Base-by-base conservation (phyloP, 1,140 invertebrate genomes). In the Temnothorax longispinosus region DNA sequence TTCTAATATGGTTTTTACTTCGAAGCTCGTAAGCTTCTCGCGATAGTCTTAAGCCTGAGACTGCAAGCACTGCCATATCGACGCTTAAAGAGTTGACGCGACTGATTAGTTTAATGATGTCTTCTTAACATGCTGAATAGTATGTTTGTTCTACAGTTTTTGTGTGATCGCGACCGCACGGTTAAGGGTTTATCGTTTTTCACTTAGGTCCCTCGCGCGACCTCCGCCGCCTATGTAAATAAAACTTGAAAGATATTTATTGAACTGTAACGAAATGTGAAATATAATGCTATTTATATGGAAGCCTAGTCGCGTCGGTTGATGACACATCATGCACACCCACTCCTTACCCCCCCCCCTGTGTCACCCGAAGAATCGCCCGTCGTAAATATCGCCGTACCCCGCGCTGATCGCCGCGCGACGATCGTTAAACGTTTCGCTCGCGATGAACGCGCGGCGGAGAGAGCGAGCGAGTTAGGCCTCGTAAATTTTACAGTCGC, bases 241-340 rank as follows among this genome's bases (percentile, higher is more conserved):
- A 93, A 87, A 85, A 91, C 85, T 86, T 89, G 81, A 90, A 91
- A 92, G 86, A 93, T 93, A 93, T 93, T 93, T 93, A 93, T 93
- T 92, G 89, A 93, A 92, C 86, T 93, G 92, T 93, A 93, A 93
- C 87, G 86, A 92, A 89, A 88, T 92, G 89, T 90, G 89, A 93
- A 92, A 89, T 91, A 92, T 69, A 91, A 78, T 91, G 74, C 80
- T 90, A 92, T 91, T 92, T 92, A 92, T 89, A 90, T 87, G 89
- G 82, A 91, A 86, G 64, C 71, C 44, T 82, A 65, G 6, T 74
- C 27, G 65, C 64, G 72, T 85, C 35, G 58, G 56, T 65, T 56
- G 81, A 90, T 69, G 87, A 86, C 74, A 90, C 84, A 88, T 78
- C 64, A 62, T 44, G 54, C 58, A 88, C 82, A 74, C 84, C 74